Evolutionary conservation across 1,140 invertebrate species (phyloP), one percentile per base, ranked within the genome.

Genomic region (Zaprionus lachaisei): DNA sequence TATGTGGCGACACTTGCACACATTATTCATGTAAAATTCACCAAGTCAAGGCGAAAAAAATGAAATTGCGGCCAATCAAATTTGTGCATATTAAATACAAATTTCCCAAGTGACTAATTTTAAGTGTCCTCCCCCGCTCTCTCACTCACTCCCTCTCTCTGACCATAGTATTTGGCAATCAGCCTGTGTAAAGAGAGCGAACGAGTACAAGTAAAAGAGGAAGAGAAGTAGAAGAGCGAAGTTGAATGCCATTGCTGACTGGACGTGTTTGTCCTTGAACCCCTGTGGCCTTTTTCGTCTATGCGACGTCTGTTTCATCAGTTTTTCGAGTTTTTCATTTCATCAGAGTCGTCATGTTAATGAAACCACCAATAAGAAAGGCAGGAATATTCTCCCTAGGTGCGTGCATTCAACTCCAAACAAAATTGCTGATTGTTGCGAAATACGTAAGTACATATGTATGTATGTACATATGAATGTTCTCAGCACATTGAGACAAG

Each of bases 221-320:
- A 24, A 44, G 41, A 44, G 41, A 51, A 24, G 47, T 22, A 49
- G 64, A 47, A 41, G 31, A 24, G 12, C n/a, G 49, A 44, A 72
- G 77, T 80, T 80, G 67, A 80, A 72, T 80, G 74, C 61, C 77
- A 77, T 65, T 60, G 69, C 69, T 73, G 54, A 64, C 69, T 73
- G 54, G 70, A 73, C 56, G 51, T 66, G 51, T 66, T 74, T 78
- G 78, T 74, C 78, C 78, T 80, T 80, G 78, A 80, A 80, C 78
- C 70, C 74, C 63, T 67, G 63, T 34, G 44, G 73, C 60, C 68
- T 65, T 72, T 71, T 28, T 28, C n/a, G 51, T 20, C 24, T 24
- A 7, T 47, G 44, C 55, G 20, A 47, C 24, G 31, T 37, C 24
- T 31, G 26, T 24, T 58, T 67, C 55, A 34, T 44, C 38, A 22